Percentiles rank a stretch among this genome's conserved stretches.
Conservation (phyloP, 2,797 vertebrate species). For the Scarus forsteni region DNA sequence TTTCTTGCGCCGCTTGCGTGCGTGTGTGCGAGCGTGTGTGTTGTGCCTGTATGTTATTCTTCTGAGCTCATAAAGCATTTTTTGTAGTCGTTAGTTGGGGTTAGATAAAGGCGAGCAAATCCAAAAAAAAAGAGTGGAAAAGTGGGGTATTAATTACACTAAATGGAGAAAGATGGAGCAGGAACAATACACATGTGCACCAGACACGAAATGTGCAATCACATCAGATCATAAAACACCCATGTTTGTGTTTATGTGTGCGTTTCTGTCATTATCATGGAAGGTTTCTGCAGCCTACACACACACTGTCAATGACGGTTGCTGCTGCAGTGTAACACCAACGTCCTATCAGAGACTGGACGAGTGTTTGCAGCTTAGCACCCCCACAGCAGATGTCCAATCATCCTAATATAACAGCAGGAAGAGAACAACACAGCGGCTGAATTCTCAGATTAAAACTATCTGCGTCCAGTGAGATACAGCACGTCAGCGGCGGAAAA, state of each 20-base stretch:
- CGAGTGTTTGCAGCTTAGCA: conserved; percentile 65
- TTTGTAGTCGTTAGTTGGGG: conserved; percentile 76
- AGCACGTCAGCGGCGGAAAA: conserved; percentile 32
- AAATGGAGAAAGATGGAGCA: conserved; percentile 87
- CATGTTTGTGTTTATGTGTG: conserved; percentile 81
- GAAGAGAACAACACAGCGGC: conserved; percentile 67
- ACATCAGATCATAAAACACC: conserved; percentile 66
- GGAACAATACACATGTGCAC: conserved; percentile 35
- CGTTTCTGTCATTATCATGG: conserved; percentile 64
- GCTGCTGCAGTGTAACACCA: conserved; percentile 38
- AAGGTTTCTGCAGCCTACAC: background rate
- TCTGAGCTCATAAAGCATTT: conserved; percentile 84
- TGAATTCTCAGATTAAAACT: conserved; percentile 72
- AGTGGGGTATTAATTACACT: conserved; percentile 90
- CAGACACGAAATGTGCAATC: conserved; percentile 31
- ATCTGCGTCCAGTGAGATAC: conserved; percentile 63
- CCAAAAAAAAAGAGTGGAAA: conserved; percentile 79
- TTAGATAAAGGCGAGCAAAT: conserved; percentile 78
- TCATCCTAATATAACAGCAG: conserved; percentile 81
- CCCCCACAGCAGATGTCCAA: conserved; percentile 78
- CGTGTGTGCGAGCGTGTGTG: conserved; percentile 20
- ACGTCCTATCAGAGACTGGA: conserved; percentile 62
- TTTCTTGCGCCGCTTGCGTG: conserved; percentile 15
- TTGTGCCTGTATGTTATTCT: conserved; percentile 78
- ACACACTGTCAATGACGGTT: conserved; percentile 16